These are phyloP conservation scores for Silurus lanzhouensis DNA, from an alignment of 2,797 vertebrate genomes.

Conservation along the genomic window DNA sequence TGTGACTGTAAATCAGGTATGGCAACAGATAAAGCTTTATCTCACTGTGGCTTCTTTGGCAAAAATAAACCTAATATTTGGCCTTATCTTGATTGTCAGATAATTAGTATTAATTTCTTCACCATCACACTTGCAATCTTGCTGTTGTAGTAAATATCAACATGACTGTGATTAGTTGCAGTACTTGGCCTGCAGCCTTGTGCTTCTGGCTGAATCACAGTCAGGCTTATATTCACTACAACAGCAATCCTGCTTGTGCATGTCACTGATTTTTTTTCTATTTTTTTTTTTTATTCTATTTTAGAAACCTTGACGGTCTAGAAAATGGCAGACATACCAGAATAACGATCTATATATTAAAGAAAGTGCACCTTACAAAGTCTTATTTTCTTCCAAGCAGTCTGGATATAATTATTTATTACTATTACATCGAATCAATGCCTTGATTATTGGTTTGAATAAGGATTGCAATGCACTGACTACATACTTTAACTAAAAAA, in stretches of 20 bases:
- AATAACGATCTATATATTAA: neutral
- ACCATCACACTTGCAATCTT: neutral
- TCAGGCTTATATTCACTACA: neutral
- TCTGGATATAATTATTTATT: neutral
- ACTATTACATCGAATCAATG: too few species aligned
- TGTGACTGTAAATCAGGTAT: neutral
- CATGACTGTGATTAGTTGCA: neutral
- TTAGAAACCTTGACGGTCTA: neutral
- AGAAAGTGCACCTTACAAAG: neutral
- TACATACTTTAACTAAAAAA: neutral
- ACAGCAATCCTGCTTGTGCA: neutral
- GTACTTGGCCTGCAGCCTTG: neutral
- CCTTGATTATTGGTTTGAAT: neutral
- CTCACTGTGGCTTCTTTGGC: neutral
- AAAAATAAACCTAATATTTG: neutral
- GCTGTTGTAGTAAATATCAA: neutral
- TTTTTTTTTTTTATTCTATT: neutral
- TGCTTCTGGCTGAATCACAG: neutral
- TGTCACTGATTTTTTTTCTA: neutral
- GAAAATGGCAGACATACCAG: neutral
- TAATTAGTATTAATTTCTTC: neutral
- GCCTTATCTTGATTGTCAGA: neutral
- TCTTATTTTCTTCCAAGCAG: neutral
- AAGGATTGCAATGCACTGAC: neutral
- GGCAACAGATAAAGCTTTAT: neutral